phyloP scores from a whole-genome alignment of 2,888 invertebrate species.

The Abscondita cerata region DNA sequence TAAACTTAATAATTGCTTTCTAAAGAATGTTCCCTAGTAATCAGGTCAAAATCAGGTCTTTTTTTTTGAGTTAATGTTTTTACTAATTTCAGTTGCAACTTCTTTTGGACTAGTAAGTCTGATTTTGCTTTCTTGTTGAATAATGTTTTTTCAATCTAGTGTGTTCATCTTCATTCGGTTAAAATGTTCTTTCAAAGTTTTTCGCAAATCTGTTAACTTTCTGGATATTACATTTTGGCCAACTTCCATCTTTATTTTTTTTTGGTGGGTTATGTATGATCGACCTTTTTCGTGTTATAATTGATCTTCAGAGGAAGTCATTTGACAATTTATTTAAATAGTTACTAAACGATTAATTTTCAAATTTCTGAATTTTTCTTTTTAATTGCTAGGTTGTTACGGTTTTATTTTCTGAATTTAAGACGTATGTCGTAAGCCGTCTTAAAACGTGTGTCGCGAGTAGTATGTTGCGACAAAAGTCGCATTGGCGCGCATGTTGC shows the following conservation, averaged over 20 bases:
- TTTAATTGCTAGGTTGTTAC: too few relatives aligned
- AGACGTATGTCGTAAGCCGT: too few relatives aligned
- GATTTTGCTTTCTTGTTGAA: too few relatives aligned
- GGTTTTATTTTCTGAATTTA: too few relatives aligned
- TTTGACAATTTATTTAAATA: slow-evolving; percentile 7
- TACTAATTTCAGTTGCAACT: not conserved
- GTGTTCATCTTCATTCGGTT: not conserved
- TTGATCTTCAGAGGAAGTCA: slow-evolving; percentile 5
- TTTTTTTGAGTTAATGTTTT: slow-evolving; percentile 20
- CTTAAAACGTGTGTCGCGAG: too few relatives aligned
- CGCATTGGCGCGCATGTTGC: too few relatives aligned
- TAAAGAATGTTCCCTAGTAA: slow-evolving; percentile 33
- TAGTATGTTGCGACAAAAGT: too few relatives aligned
- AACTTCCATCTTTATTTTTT: slow-evolving; percentile 3
- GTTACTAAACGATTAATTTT: too few relatives aligned
- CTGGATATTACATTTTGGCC: slow-evolving; percentile 7
- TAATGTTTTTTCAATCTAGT: too few relatives aligned
- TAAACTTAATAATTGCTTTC: slow-evolving; percentile 14
- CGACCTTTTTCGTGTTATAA: not conserved
- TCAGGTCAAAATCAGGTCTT: slow-evolving; percentile 40
- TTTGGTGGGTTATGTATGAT: slow-evolving; percentile 7
- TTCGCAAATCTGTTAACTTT: slow-evolving; percentile 16
- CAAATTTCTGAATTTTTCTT: too few relatives aligned
- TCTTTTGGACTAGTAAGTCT: too few relatives aligned
- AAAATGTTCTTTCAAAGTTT: slow-evolving; percentile 13